A percentile compares a stretch with the other conserved stretches of the same genome.
Conservation (phyloP, 2,797 vertebrate species). For the Gadopsis marmoratus region DNA sequence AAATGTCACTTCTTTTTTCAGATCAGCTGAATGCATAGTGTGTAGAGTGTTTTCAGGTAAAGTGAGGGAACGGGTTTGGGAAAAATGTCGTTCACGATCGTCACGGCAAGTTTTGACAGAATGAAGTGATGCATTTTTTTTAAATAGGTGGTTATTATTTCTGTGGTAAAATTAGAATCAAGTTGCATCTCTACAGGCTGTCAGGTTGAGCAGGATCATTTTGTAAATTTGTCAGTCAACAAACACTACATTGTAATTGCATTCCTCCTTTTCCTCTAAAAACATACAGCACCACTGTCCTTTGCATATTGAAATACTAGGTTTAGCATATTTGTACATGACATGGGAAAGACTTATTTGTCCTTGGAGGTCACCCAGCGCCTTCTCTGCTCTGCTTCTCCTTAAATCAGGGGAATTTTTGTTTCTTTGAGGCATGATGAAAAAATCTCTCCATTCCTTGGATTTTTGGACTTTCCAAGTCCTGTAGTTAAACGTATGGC, state of each 20-base stretch:
- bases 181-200: background rate
- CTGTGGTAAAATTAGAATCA: background rate
- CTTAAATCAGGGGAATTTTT: background rate
- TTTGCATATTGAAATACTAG: background rate
- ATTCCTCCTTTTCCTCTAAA: background rate
- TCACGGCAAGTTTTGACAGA: no score
- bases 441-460: background rate
- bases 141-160: conserved; percentile 6
- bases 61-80: background rate
- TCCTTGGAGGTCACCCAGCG: background rate
- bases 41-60: conserved; percentile 36
- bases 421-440: background rate
- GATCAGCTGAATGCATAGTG: conserved; percentile 6
- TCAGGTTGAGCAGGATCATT: background rate
- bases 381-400: background rate
- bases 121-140: background rate
- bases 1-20: conserved; percentile 61
- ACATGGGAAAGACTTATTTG: background rate
- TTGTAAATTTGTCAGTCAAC: background rate
- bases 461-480: background rate
- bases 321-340: background rate
- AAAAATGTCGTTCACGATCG: background rate
- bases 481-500: background rate
- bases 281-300: background rate
- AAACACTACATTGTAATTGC: background rate